phyloP scores from a whole-genome alignment of 2,888 invertebrate genomes.

The Drosophila vallismaia region DNA sequence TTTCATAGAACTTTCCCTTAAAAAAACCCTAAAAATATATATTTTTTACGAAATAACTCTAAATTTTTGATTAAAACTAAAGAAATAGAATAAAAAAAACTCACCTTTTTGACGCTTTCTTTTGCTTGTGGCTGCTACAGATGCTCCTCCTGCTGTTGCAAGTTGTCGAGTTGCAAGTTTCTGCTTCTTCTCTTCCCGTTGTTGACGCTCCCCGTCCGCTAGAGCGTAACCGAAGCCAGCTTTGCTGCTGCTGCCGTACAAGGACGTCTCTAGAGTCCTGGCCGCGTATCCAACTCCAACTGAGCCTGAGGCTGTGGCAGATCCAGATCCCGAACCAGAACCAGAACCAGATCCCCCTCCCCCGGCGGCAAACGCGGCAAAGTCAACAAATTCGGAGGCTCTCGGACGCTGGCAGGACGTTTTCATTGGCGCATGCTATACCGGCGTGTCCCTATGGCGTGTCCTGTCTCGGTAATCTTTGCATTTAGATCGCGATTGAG shows the following conservation, averaged over 20 bases:
- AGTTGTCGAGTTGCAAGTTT: conserved; percentile 31
- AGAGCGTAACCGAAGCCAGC: conserved; percentile 23
- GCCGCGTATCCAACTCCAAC: conserved; percentile 25
- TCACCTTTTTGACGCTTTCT: conserved; percentile 76
- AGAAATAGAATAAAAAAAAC: conserved; percentile 10
- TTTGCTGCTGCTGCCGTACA: conserved; percentile 22
- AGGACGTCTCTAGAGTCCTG: conserved; percentile 48
- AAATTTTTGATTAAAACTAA: no score
- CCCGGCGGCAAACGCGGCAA: conserved; percentile 79
- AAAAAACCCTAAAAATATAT: no score
- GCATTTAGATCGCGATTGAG: background rate
- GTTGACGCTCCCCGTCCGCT: conserved; percentile 40
- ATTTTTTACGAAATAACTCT: no score
- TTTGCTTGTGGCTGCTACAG: conserved; percentile 62
- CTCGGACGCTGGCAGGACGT: conserved; percentile 76
- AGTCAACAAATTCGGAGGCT: conserved; percentile 81
- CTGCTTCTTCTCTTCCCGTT: conserved; percentile 47
- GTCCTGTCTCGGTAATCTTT: conserved; percentile 8
- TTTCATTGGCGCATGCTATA: conserved; percentile 81
- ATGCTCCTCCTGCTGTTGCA: conserved; percentile 31
- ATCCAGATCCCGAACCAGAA: background rate
- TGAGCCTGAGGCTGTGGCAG: conserved; percentile 9
- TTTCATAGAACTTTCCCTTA: no score
- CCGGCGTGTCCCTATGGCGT: conserved; percentile 44
- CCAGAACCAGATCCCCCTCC: conserved; percentile 45